Base-by-base conservation (phyloP, 2,113 vertebrate species). In the Anas platyrhynchos region DNA sequence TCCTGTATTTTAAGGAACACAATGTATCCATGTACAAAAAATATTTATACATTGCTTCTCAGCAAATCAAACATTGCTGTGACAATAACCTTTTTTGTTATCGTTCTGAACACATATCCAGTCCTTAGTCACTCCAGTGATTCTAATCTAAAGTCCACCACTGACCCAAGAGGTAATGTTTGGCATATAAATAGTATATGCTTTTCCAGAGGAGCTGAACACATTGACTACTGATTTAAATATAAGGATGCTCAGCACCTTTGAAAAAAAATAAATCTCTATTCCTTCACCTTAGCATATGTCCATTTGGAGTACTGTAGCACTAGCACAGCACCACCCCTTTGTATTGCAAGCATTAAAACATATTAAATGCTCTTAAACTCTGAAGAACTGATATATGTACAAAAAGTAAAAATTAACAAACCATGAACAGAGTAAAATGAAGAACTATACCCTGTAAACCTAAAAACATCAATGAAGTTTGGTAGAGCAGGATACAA, bases 401-500 rank as follows among this genome's bases (percentile, higher is more conserved):
- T 18, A 44, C 2, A 18, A 2, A 6, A 63, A 85, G 32, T 67
- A 83, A 34, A 22, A 16, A 36, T 69, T 41, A 88, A 23, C 3
- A 0, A 55, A 4, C 55, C 31, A 38, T 13, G 55, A 65, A 77
- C 76, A 82, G n/a, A 93, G 46, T 63, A 92, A 50, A 27, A 46
- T 36, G 56, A 79, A 50, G 29, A 82, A 52, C 20, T 34, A 76
- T 65, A 86, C 65, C 88, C 93, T 83, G 91, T 89, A 92, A 83
- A 44, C 59, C 77, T 54, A 63, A 44, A 12, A 90, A 72, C 36
- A 50, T 31, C 46, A 20, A 89, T 58, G 58, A 82, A 59, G 25
- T 90, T 95, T 82, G 89, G 73, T 94, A 88, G 76, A 84, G 79
- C 7, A 38, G 91, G 86, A 73, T 75, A 96, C 94, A 96, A 93